Evolutionary conservation across 1,140 invertebrate genomes (phyloP), one percentile per base, ranked within the genome.

Genomic region (Pygmarrhopalites habei): DNA sequence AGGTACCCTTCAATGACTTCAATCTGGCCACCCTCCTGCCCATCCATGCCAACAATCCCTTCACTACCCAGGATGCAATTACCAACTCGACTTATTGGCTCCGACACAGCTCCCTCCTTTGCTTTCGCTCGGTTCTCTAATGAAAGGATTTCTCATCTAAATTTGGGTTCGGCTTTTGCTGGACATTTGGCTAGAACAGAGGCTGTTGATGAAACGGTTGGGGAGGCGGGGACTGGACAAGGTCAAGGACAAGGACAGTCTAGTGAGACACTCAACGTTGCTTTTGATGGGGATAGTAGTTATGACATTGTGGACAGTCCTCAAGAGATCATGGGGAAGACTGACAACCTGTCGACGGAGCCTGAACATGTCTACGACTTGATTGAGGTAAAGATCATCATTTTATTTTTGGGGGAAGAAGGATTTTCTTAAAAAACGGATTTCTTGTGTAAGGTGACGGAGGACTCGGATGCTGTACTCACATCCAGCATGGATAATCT

Each of bases 61-160:
- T 47, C 44, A 5, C n/a, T 19, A 23, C 4, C 5, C 19, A n/a
- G n/a, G n/a, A 7, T 26, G 10, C 15, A 57, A 2, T 15, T 57
- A 10, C 55, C 15, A 39, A 19, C 28, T 25, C 25, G 43, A 2
- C 7, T 28, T 43, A 3, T 25, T 14, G 5, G 28, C 17, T 43
- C 25, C 5, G 39, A 10, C 35, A 46, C 39, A 2, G 46, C 12
- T 7, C 52, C 51, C 15, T 67, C 69, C 15, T 70, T 70, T 62
- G 60, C 55, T 10, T 70, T 70, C 52, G 65, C 65, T 14, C 46
- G 69, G 15, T 70, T 70, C 44, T 28, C 56, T 1, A 70, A 70
- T 39, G 69, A 70, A 30, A 52, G 69, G 12, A 56, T 68, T 17
- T 70, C 69, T 35, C 41, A 55, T 17, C 21, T 68, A 46, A 70